Evolutionary conservation across 1,140 invertebrate species (phyloP), one percentile per base, ranked within the genome.

Genomic region (Drosophila nikananu): DNA sequence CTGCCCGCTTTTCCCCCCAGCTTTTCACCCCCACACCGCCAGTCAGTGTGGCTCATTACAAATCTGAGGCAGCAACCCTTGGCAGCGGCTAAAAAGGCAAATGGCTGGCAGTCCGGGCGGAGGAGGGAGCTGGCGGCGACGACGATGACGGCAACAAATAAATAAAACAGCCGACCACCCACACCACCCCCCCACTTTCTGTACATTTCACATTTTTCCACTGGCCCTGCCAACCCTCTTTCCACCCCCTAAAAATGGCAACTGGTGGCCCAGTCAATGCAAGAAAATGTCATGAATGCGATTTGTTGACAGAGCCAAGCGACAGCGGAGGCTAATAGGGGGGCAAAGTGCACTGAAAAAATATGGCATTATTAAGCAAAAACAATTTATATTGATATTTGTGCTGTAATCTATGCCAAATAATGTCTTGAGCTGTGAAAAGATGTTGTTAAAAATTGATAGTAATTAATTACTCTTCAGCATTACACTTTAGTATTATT

Each of bases 211-310:
- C 61, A 15, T 32, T 25, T 13, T n/a, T 21, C 30, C 35, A 9
- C 25, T 30, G 17, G 7, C 42, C n/a, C 51, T 19, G 25, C 42
- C 21, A 37, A 37, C 17, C 25, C 46, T 0, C 17, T 6, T 3
- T 37, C 5, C 9, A n/a, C 3, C 25, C 25, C 48, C 9, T 10
- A 2, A 41, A 71, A 55, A 77, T 70, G 51, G 67, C 74, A 73
- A 81, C 54, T 81, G 79, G 64, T 79, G 75, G 68, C 71, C 46
- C 59, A 83, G 80, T 83, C 77, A 89, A 87, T 87, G 81, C 84
- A 89, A 87, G 84, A 87, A 87, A 87, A 87, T 87, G 84, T 83
- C 84, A 83, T 87, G 84, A 87, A 89, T 87, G 73, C 81, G 84
- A 83, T 87, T 87, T 83, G 84, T 67, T 80, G 77, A 78, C 58